Base-by-base conservation (phyloP, 2,888 invertebrate species). In the Drosophila demipolita region DNA sequence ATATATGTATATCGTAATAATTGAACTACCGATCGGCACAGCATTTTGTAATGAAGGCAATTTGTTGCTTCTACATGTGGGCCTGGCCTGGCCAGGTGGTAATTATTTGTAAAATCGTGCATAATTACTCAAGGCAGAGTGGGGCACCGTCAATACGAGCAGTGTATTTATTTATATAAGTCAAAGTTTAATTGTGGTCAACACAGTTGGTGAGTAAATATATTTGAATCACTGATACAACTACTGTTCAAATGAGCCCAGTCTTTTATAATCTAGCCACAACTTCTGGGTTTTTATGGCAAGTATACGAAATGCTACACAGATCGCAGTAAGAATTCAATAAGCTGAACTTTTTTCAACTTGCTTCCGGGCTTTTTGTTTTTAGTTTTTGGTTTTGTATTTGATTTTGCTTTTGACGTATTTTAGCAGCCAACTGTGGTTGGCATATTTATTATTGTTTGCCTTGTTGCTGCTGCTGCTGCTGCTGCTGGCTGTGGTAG, bases 361-460 rank as follows among this genome's bases (percentile, higher is more conserved):
- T 73, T 70, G 83, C 83, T 83, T 83, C 83, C 83, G 84, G 83
- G 85, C 83, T 83, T 83, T 79, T 67, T 48, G 65, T 60, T 73
- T 68, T 54, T 50, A 53, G 55, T 66, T 75, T 70, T 70, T 61
- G 52, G 55, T 61, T 70, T 54, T 72, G 52, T 73, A 45, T 73
- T 64, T 72, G 55, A 66, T 73, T 50, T 70, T 72, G 45, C 76
- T 68, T 73, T 62, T 53, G 36, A 55, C 36, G 64, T 73, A 66
- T 72, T 85, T 82, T 68, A 81, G 81, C 86, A 80, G 77, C 68
- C 89, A 87, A 89, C 88, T 88, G 87, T 73, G 82, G 74, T 61
- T 88, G 89, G 90, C 89, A 87, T 87, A 89, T 87, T 87, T 85
- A 86, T 87, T 87, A 85, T 87, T 87, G 79, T 87, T 78, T 71